Base-by-base conservation (phyloP, 64 coral and sea anemone genomes). In the Porites lutea region DNA sequence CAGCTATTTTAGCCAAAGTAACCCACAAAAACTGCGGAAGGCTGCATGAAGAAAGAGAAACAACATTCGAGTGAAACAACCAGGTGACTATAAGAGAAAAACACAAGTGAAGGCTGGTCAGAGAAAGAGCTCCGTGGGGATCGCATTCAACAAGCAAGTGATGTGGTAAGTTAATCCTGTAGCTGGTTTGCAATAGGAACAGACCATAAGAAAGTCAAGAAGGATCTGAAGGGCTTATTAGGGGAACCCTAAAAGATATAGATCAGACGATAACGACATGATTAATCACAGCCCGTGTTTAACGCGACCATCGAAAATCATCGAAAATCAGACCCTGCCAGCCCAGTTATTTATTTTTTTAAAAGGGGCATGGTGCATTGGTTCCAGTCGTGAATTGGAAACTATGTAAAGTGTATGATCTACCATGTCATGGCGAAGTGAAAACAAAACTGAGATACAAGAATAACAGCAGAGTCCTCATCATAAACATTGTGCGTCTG, bases 221-320 rank as follows among this genome's bases (percentile, higher is more conserved):
- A n/a, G n/a, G n/a, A n/a, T n/a, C 53, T n/a, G 81, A 92, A 63
- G 47, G 64, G 14, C 45, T 77, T 14, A 86, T 92, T 8, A 64
- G 12, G 18, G 90, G 81, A 47, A 53, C 90, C 8, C 90, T n/a
- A n/a, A n/a, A n/a, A n/a, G n/a, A n/a, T n/a, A n/a, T 86, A 86
- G 90, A 92, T 6, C 90, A 86, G 64, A 82, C 82, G 16, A 22
- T 86, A 11, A 86, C 81, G 45, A 92, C 81, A 13, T 86, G 65
- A n/a, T n/a, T n/a, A n/a, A n/a, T n/a, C n/a, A n/a, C n/a, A n/a
- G n/a, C n/a, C n/a, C 67, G 13, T 57, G 6, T 46, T 83, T 10
- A 91, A 83, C 14, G 60, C 59, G 4, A 47, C 62, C 11, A 89
- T 89, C 55, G 72, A 89, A 21, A 62, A 62, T 19, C 23, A 48